Percentiles rank a stretch among this genome's conserved stretches.
Conservation (phyloP, 2,888 invertebrate species). For the Chaitophorus viminalis region DNA sequence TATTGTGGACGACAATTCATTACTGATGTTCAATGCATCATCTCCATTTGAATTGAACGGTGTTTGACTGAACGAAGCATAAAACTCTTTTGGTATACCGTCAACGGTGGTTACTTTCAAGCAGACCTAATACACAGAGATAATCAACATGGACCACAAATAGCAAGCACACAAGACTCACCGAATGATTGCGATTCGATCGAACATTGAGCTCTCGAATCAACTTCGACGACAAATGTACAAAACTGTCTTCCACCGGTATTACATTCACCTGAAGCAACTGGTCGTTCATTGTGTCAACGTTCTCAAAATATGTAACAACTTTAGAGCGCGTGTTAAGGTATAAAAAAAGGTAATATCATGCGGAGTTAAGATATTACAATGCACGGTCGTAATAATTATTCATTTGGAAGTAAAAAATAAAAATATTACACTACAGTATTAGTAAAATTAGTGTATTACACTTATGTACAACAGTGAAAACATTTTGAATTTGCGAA, state of each 20-base stretch:
- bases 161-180: not conserved
- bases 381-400: not conserved
- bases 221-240: constrained; percentile 64
- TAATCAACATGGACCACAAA: not conserved
- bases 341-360: not conserved
- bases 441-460: too few relatives aligned
- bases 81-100: constrained; percentile 58
- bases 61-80: constrained; percentile 64
- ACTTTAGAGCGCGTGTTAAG: not conserved
- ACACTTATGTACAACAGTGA: too few relatives aligned
- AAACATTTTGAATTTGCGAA: too few relatives aligned
- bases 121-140: constrained; percentile 2
- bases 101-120: constrained; percentile 57
- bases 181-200: not conserved
- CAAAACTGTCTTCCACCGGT: constrained; percentile 67
- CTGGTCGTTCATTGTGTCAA: constrained; percentile 68
- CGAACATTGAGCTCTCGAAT: constrained; percentile 62
- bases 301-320: not conserved
- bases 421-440: too few relatives aligned
- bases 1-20: constrained; percentile 72
- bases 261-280: constrained; percentile 69
- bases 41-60: constrained; percentile 66
- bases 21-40: constrained; percentile 72
- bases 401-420: too few relatives aligned
- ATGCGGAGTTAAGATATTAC: not conserved